Evolutionary conservation across 2,797 vertebrate species (phyloP), one percentile per base, ranked within the genome.

Genomic region (Geotrypetes seraphini): DNA sequence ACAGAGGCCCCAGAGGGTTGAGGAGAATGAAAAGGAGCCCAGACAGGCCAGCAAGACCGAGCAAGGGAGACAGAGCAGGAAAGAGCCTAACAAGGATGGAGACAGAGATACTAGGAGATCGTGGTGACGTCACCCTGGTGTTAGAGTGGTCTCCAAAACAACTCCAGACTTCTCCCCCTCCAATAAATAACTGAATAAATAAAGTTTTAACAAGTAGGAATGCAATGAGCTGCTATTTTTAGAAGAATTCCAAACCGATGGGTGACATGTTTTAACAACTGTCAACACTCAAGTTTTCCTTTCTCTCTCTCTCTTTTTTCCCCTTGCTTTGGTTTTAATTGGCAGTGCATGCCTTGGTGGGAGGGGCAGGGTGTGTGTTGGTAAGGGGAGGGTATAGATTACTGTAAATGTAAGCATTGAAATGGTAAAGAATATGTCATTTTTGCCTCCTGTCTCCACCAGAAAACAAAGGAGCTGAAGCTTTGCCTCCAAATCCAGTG

Each of bases 1-100:
- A 32, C 43, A 39, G 7, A 36, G 51, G 42, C 31, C 50, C 30
- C 35, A 15, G 17, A 17, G 56, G 46, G 39, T 28, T 61, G 57
- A 16, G 54, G 56, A 50, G 28, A 40, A 60, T 58, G 50, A 57
- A 50, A 56, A 48, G 50, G 50, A 26, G 25, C 7, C 1, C 1
- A 57, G 52, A 31, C 54, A 31, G 3, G 38, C 47, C 53, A 57
- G 39, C 40, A 1, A 46, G 51, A 35, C 42, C 16, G 50, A 43
- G n/a, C n/a, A n/a, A n/a, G 42, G 25, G 39, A 66, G 65, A 57
- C 65, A 63, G 53, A 25, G 46, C 69, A 63, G 69, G 69, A 71
- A 71, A 57, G n/a, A 29, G 50, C 30, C 57, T 69, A 71, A 69
- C 66, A 47, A 67, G 69, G 46, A 36, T 61, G 69, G 69, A 71